These are phyloP conservation scores for Limnephilus rhombicus DNA, from an alignment of 2,888 invertebrate genomes.

Conservation along the genomic window DNA sequence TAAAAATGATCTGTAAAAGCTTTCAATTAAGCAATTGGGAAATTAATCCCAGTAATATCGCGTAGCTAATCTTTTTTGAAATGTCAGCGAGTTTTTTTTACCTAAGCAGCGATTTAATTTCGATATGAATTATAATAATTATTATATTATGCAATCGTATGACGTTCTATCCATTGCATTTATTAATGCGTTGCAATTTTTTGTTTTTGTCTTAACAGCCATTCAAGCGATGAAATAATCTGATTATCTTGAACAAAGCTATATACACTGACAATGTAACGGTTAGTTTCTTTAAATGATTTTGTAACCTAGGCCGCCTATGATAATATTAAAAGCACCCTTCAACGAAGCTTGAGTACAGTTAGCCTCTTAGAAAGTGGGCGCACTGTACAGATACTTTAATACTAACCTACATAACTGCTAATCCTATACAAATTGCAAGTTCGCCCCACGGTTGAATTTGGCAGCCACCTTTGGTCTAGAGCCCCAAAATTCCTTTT, in stretches of 20 bases:
- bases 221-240: background rate
- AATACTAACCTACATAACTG: too few species aligned
- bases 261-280: too few species aligned
- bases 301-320: too few species aligned
- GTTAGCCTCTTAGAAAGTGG: too few species aligned
- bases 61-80: background rate
- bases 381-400: too few species aligned
- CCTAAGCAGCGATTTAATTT: background rate
- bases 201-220: background rate
- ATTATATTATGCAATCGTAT: background rate
- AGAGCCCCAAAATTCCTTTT: too few species aligned
- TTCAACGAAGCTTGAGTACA: too few species aligned
- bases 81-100: background rate
- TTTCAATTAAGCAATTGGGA: constrained; percentile 37
- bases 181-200: background rate
- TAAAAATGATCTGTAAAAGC: background rate
- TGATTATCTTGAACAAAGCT: background rate
- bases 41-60: background rate
- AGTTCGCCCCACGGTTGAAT: too few species aligned
- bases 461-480: too few species aligned
- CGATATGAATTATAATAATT: background rate
- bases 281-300: too few species aligned
- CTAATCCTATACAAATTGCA: too few species aligned
- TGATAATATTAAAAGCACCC: background rate
- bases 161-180: background rate